Evolutionary conservation across 2,888 invertebrate genomes (phyloP).

Genomic region (Camponotus fellah): DNA sequence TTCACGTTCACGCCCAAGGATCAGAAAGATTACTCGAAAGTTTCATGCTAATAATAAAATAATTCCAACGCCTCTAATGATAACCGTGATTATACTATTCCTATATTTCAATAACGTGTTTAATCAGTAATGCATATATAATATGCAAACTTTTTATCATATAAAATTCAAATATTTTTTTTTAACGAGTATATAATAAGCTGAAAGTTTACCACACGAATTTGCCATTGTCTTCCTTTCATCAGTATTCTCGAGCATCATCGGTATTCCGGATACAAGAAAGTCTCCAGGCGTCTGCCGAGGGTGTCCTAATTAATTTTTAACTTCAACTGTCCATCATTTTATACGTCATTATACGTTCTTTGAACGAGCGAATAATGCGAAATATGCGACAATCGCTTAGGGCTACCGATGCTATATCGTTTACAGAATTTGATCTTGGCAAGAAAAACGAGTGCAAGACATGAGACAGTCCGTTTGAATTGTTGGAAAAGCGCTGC

Average conservation of each 20-base stretch:
- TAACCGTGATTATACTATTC: slow-evolving; percentile 51
- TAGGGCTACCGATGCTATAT: neutral
- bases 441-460: neutral
- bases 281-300: neutral
- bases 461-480: neutral
- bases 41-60: slow-evolving; percentile 73
- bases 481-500: neutral
- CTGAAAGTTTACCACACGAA: neutral
- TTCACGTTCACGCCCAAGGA: slow-evolving; percentile 61
- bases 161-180: neutral
- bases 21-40: slow-evolving; percentile 39
- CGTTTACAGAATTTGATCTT: neutral
- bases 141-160: neutral
- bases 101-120: slow-evolving; percentile 27
- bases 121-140: slow-evolving; percentile 15
- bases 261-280: neutral
- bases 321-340: neutral
- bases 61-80: slow-evolving; percentile 38
- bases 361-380: neutral
- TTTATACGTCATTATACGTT: neutral
- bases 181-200: neutral
- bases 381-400: neutral
- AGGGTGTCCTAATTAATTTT: neutral
- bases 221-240: neutral
- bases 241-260: neutral